A percentile compares a stretch with the other conserved stretches of the same genome.
Conservation (phyloP, 1,140 invertebrate genomes). For the Bicyclus anynana region DNA sequence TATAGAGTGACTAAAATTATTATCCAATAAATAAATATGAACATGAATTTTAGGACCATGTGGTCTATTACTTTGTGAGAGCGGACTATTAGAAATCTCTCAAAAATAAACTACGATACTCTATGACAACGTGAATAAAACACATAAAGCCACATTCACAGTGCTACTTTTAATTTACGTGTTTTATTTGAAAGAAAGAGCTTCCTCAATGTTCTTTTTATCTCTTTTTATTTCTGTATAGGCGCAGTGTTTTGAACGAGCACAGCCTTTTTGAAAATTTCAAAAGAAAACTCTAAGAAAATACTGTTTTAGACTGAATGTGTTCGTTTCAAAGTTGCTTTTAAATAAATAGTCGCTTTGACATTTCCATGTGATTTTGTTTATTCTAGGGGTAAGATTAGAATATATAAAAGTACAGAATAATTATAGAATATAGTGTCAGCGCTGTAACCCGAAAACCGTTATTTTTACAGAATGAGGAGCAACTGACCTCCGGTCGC, state of each 20-base stretch:
- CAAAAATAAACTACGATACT: neutral
- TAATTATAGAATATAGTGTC: too few species aligned
- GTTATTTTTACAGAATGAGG: too few species aligned
- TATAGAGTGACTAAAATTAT: too few species aligned
- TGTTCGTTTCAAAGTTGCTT: neutral
- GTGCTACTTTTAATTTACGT: conserved; percentile 7
- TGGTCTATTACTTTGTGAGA: neutral
- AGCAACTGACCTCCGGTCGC: too few species aligned
- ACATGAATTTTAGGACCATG: neutral
- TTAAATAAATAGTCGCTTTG: neutral
- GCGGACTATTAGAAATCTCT: neutral
- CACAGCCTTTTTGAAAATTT: conserved; percentile 6
- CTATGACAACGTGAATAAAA: conserved; percentile 17
- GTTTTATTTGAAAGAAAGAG: conserved; percentile 14
- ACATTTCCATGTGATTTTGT: too few species aligned
- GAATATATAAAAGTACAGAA: too few species aligned
- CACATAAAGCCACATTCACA: conserved; percentile 25
- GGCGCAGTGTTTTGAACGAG: neutral
- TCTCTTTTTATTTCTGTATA: neutral
- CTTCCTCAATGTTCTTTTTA: neutral
- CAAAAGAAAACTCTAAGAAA: neutral
- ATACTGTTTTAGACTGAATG: neutral
- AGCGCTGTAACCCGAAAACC: too few species aligned
- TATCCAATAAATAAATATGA: too few species aligned
- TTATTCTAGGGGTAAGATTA: too few species aligned